phyloP scores from a whole-genome alignment of 2,888 invertebrate species.

The Protula sp. region DNA sequence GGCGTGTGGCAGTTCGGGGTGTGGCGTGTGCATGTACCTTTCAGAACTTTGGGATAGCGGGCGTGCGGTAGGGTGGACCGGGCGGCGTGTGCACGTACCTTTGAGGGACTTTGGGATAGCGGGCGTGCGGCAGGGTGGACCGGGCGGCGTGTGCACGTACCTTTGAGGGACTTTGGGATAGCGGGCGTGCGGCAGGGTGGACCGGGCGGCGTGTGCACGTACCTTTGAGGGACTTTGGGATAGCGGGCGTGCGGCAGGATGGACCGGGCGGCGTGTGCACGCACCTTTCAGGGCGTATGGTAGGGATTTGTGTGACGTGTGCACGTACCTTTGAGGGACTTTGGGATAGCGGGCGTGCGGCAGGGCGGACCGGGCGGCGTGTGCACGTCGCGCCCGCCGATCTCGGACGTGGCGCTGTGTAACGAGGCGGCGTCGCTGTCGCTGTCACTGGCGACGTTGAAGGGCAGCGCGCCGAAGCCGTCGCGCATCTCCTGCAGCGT shows the following conservation, averaged over 20 bases:
- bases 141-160: slow-evolving; percentile 26
- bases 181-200: slow-evolving; percentile 37
- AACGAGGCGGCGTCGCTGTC: slow-evolving; percentile 40
- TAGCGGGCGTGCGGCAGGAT: slow-evolving; percentile 35
- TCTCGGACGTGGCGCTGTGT: slow-evolving; percentile 14
- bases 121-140: slow-evolving; percentile 38
- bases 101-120: slow-evolving; percentile 36
- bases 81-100: slow-evolving; percentile 29
- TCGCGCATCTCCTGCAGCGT: slow-evolving; percentile 43
- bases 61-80: slow-evolving; percentile 37
- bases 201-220: slow-evolving; percentile 21
- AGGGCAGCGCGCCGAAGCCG: slow-evolving; percentile 48
- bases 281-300: too few relatives aligned
- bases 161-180: slow-evolving; percentile 39
- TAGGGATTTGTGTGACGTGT: too few relatives aligned
- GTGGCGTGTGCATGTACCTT: too few relatives aligned
- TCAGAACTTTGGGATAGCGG: slow-evolving; percentile 34
- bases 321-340: slow-evolving; percentile 37
- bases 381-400: neutral
- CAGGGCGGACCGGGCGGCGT: slow-evolving; percentile 33
- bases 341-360: slow-evolving; percentile 35
- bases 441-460: slow-evolving; percentile 45
- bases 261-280: slow-evolving; percentile 30
- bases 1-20: too few relatives aligned
- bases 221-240: slow-evolving; percentile 43